Evolutionary conservation across 1,140 invertebrate genomes (phyloP).

Genomic region (Leptoteleia sp.): DNA sequence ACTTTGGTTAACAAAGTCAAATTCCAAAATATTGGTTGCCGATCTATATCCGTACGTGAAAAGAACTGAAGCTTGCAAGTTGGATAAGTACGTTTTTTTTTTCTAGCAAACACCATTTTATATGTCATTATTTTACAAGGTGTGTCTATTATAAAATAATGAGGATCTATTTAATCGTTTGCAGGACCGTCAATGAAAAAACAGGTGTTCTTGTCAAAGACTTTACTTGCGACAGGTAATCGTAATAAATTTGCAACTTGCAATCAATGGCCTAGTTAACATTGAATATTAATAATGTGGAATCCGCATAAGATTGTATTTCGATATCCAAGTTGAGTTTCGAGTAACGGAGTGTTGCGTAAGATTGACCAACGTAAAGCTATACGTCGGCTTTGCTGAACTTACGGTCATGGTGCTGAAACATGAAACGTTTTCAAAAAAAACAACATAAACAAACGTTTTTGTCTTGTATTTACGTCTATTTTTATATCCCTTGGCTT

Average conservation of each 20-base stretch:
- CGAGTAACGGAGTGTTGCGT: conserved; percentile 33
- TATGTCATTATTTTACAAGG: too few relatives aligned
- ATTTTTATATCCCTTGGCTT: too few relatives aligned
- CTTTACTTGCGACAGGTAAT: conserved; percentile 82
- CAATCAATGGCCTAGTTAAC: background rate
- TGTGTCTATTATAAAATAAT: too few relatives aligned
- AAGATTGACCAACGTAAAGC: conserved; percentile 19
- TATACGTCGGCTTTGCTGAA: conserved; percentile 18
- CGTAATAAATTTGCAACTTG: conserved; percentile 41
- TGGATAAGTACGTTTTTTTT: conserved; percentile 74
- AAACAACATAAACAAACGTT: too few relatives aligned
- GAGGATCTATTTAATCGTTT: too few relatives aligned
- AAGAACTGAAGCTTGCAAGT: conserved; percentile 83
- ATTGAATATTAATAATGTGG: conserved; percentile 26
- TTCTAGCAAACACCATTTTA: too few relatives aligned
- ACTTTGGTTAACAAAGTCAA: conserved; percentile 85
- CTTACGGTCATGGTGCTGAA: too few relatives aligned
- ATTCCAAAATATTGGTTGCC: conserved; percentile 83
- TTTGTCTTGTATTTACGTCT: too few relatives aligned
- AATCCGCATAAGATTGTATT: conserved; percentile 36
- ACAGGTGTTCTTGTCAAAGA: conserved; percentile 72
- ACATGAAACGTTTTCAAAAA: too few relatives aligned
- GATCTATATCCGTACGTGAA: conserved; percentile 86
- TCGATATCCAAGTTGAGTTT: conserved; percentile 20
- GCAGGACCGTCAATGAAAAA: conserved; percentile 62